Evolutionary conservation across 2,113 vertebrate genomes (phyloP).

Genomic region (Trematomus loennbergii): DNA sequence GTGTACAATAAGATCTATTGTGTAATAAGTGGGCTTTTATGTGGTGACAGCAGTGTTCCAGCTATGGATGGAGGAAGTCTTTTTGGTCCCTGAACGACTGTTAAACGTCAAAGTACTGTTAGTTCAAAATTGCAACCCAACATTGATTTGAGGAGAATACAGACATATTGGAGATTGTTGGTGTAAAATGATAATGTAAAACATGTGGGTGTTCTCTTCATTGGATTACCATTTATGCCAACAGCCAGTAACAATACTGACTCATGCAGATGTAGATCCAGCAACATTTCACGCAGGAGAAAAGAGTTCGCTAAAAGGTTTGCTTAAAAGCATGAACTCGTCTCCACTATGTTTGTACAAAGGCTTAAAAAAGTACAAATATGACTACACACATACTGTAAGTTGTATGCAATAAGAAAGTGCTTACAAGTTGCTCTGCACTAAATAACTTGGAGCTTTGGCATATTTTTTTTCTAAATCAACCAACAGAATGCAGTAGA

Average conservation of each 20-base stretch:
- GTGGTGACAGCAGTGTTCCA: not conserved
- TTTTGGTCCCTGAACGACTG: not conserved
- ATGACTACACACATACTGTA: not conserved
- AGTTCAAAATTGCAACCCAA: too few species aligned
- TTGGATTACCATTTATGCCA: not conserved
- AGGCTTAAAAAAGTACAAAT: slow-evolving; percentile 24
- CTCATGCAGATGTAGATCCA: too few species aligned
- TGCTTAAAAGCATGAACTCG: slow-evolving; percentile 4
- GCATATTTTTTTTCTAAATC: not conserved
- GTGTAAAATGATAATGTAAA: too few species aligned
- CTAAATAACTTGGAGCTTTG: not conserved
- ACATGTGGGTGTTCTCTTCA: not conserved
- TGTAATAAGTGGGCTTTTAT: not conserved
- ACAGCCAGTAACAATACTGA: not conserved
- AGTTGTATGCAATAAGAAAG: slow-evolving; percentile 5
- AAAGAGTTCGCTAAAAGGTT: not conserved
- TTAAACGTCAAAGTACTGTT: too few species aligned
- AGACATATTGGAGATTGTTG: too few species aligned
- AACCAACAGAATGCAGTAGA: not conserved
- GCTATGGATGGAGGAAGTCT: not conserved
- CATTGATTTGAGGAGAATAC: too few species aligned
- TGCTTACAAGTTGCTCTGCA: slow-evolving; percentile 1
- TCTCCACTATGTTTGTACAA: slow-evolving; percentile 14
- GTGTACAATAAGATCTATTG: not conserved
- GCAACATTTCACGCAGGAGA: too few species aligned